Conservation (phyloP, 2,113 vertebrate species). For the Cercopithecus mona region DNA sequence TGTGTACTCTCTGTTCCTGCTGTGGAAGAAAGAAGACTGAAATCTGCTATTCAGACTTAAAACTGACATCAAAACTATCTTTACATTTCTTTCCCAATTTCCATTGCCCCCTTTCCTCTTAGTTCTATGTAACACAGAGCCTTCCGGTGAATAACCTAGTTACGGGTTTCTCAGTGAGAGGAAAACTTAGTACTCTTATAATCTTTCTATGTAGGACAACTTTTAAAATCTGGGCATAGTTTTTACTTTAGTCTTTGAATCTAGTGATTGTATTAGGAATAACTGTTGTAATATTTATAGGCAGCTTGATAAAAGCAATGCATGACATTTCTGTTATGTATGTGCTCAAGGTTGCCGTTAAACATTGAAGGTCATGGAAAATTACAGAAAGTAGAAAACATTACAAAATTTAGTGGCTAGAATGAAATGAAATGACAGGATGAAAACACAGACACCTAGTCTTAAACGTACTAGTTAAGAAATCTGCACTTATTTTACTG, state of each 20-base stretch:
- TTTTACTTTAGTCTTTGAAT: slow-evolving; percentile 29
- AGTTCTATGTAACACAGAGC: neutral
- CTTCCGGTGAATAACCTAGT: neutral
- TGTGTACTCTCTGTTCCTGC: neutral
- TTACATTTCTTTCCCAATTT: neutral
- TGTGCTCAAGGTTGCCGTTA: neutral
- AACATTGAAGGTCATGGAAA: neutral
- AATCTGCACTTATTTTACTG: neutral
- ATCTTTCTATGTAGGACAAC: neutral
- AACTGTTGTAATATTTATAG: neutral
- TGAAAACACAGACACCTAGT: neutral
- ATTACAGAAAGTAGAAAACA: neutral
- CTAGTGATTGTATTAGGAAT: neutral
- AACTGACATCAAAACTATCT: slow-evolving; percentile 5
- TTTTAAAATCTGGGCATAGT: neutral
- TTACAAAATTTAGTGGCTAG: neutral
- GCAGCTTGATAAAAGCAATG: neutral
- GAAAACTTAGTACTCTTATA: neutral
- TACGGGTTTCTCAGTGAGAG: neutral
- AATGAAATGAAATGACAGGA: neutral
- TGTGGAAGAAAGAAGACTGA: neutral
- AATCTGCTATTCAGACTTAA: neutral
- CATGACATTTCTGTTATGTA: neutral
- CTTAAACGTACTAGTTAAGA: neutral
- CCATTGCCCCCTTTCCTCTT: neutral